A percentile compares a stretch with the other conserved stretches of the same genome.
These are phyloP conservation scores for Oncorhynchus kisutch DNA, from an alignment of 2,113 vertebrate species.

Conservation along the genomic window DNA sequence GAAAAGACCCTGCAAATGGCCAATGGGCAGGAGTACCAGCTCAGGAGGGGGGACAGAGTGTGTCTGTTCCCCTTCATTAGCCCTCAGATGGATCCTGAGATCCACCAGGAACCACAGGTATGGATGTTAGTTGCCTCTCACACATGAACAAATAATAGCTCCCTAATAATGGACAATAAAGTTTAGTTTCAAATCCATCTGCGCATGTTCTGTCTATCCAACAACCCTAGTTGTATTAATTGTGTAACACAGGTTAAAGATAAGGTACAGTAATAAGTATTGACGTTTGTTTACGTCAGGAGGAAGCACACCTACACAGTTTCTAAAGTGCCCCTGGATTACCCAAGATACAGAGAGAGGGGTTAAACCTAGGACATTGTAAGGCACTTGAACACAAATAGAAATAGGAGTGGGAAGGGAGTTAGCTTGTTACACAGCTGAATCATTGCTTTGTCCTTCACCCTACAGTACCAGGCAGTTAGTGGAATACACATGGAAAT, in stretches of 20 bases:
- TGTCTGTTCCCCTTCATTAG: constrained; percentile 85
- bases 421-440: too few relatives aligned
- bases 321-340: constrained; percentile 40
- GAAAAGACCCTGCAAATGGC: constrained; percentile 75
- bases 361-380: not conserved
- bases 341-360: constrained; percentile 3
- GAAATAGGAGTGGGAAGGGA: constrained; percentile 56
- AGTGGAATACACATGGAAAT: constrained; percentile 5
- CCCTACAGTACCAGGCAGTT: constrained; percentile 14
- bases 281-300: constrained; percentile 37
- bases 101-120: constrained; percentile 84
- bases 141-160: not conserved
- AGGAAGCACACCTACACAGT: constrained; percentile 33
- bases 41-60: constrained; percentile 83
- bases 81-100: constrained; percentile 86
- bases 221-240: too few relatives aligned
- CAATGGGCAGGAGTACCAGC: constrained; percentile 74
- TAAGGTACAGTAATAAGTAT: not conserved
- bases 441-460: constrained; percentile 1
- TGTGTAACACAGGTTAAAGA: not conserved
- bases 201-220: too few relatives aligned
- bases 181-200: too few relatives aligned
- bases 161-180: not conserved
- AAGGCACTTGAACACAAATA: constrained; percentile 47
- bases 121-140: not conserved